phyloP scores from a whole-genome alignment of 2,888 invertebrate species.

The Heliconius aoede region DNA sequence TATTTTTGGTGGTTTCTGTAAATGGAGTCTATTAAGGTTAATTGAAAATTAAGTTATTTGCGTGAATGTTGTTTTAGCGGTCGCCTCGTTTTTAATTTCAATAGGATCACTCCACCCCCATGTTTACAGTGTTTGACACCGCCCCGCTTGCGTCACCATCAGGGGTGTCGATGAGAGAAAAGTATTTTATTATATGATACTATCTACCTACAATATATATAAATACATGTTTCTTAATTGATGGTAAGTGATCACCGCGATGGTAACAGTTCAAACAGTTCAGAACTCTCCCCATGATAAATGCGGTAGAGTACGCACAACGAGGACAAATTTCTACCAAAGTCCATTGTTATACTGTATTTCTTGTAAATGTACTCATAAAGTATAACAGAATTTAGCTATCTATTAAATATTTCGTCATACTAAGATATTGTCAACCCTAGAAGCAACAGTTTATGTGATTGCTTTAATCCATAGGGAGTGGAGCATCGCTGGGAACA shows the following conservation, averaged over 20 bases:
- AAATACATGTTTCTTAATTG: too few species aligned
- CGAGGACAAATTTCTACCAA: too few species aligned
- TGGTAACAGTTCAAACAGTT: too few species aligned
- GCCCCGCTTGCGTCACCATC: constrained; percentile 37
- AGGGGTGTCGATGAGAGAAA: constrained; percentile 11
- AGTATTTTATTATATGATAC: too few species aligned
- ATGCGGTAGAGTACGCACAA: too few species aligned
- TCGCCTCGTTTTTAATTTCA: constrained; percentile 16
- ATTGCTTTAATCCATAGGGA: constrained; percentile 28
- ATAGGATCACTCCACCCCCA: constrained; percentile 24
- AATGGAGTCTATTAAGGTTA: constrained; percentile 21
- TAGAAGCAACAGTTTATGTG: constrained; percentile 22
- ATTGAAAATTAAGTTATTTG: constrained; percentile 26
- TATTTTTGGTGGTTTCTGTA: background rate
- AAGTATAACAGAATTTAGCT: background rate
- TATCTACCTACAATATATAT: too few species aligned
- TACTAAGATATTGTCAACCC: constrained; percentile 10
- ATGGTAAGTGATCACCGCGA: too few species aligned
- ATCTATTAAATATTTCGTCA: background rate
- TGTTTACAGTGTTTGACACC: constrained; percentile 36
- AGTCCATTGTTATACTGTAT: too few species aligned
- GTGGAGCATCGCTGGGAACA: constrained; percentile 28
- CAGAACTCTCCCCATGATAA: too few species aligned
- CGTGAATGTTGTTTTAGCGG: constrained; percentile 23
- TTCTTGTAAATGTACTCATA: too few species aligned